Evolutionary conservation across 1,140 invertebrate species (phyloP).

Genomic region (Heliothis subflexa): DNA sequence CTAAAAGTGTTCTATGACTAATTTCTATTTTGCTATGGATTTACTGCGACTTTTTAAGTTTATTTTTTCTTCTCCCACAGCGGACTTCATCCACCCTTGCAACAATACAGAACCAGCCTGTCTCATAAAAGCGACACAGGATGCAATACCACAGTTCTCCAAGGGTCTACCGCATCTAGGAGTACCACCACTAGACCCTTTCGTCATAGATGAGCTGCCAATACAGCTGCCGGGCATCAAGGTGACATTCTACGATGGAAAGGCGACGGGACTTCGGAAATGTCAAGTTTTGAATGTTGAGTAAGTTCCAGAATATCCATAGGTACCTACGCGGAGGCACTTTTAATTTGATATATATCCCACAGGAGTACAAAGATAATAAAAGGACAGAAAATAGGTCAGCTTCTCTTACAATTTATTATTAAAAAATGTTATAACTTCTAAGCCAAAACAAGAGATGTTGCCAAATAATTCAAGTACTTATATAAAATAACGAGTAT

Average conservation of each 20-base stretch:
- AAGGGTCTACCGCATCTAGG: constrained; percentile 76
- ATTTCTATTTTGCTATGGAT: too few relatives aligned
- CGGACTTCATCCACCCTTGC: constrained; percentile 78
- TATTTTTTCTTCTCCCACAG: constrained; percentile 59
- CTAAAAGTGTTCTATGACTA: too few relatives aligned
- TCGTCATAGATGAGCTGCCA: constrained; percentile 77
- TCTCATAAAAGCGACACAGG: constrained; percentile 74
- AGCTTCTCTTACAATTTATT: too few relatives aligned
- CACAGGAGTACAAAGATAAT: not conserved
- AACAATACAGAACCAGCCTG: constrained; percentile 76
- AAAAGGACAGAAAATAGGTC: not conserved
- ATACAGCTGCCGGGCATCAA: constrained; percentile 81
- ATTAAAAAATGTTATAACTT: not conserved
- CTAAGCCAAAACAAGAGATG: not conserved
- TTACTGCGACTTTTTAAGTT: too few relatives aligned
- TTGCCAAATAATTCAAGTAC: not conserved
- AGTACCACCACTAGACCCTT: constrained; percentile 77
- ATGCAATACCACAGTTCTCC: constrained; percentile 77
- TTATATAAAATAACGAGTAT: constrained; percentile 8
- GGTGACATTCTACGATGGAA: constrained; percentile 80
- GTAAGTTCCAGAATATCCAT: constrained; percentile 58
- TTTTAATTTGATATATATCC: too few relatives aligned
- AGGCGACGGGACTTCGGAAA: constrained; percentile 75
- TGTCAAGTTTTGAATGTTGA: constrained; percentile 80
- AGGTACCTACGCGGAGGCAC: too few relatives aligned